phyloP scores from a whole-genome alignment of 2,113 vertebrate genomes.

The Hyperopisus bebe region DNA sequence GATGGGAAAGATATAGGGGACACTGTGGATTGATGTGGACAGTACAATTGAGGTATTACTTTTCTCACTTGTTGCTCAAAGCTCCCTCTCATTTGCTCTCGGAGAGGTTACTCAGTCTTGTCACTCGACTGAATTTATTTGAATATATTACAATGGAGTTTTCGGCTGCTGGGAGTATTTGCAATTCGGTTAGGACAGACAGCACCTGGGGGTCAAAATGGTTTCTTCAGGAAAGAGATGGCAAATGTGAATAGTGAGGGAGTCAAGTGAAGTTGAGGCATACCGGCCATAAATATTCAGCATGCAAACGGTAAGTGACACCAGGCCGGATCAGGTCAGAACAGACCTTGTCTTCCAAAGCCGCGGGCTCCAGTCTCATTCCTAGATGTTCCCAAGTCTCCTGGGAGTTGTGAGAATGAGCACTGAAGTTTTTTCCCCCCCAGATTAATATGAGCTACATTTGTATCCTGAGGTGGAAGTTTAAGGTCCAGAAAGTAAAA shows the following conservation, averaged over 20 bases:
- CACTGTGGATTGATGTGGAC: neutral
- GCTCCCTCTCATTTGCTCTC: neutral
- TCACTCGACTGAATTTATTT: neutral
- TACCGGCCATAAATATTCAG: neutral
- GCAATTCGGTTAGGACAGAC: neutral
- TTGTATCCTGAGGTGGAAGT: too few species aligned
- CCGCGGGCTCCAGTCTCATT: neutral
- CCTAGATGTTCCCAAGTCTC: neutral
- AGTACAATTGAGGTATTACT: neutral
- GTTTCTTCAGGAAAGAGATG: neutral
- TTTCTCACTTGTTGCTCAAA: neutral
- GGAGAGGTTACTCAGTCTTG: neutral
- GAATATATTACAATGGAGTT: conserved; percentile 1
- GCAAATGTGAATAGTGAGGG: neutral
- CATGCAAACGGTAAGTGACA: neutral
- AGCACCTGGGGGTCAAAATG: neutral
- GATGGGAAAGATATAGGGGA: neutral
- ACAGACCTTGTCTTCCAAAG: neutral
- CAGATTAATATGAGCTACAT: neutral
- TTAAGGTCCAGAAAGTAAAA: too few species aligned
- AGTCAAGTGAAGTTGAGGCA: neutral
- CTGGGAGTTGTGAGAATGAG: neutral
- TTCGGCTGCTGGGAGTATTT: neutral
- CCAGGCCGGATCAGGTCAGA: neutral
- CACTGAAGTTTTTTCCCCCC: neutral